Percentiles rank a stretch among this genome's conserved stretches.
Conservation (phyloP, 2,113 vertebrate genomes). For the Vulpes ferrilata region DNA sequence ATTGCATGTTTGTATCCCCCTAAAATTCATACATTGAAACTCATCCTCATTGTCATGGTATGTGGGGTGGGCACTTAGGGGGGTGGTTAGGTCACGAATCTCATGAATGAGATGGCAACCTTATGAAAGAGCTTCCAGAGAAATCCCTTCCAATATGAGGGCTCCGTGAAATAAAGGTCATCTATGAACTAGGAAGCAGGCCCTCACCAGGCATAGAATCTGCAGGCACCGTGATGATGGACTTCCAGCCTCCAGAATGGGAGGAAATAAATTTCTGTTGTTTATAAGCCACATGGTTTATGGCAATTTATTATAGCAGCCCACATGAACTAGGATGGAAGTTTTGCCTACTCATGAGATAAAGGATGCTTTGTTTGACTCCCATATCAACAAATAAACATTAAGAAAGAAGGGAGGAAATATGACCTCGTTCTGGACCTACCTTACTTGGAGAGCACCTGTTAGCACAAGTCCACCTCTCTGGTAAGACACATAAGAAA, state of each 20-base stretch:
- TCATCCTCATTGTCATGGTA: background rate
- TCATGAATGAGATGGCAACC: background rate
- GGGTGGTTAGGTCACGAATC: background rate
- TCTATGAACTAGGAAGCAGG: background rate
- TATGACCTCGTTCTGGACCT: background rate
- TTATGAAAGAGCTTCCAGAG: background rate
- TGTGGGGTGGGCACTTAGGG: background rate
- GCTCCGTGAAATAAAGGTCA: accelerated
- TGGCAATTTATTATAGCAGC: background rate
- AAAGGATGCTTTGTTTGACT: background rate
- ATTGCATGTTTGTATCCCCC: background rate
- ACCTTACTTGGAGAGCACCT: background rate
- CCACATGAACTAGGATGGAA: background rate
- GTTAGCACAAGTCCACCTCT: background rate
- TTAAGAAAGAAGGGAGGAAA: background rate
- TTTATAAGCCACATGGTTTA: background rate
- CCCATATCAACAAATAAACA: background rate
- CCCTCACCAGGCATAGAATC: background rate
- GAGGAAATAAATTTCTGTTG: background rate
- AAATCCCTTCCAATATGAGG: background rate
- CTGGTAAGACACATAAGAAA: background rate
- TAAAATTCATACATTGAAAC: background rate
- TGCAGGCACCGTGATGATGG: background rate
- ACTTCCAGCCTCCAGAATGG: background rate
- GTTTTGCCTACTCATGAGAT: background rate